Evolutionary conservation across 30 jellyfish, hydroid and myxozoan genomes (phyloP), one percentile per base, ranked within the genome.

Genomic region (Aurelia aurita complex sp. Pacific): DNA sequence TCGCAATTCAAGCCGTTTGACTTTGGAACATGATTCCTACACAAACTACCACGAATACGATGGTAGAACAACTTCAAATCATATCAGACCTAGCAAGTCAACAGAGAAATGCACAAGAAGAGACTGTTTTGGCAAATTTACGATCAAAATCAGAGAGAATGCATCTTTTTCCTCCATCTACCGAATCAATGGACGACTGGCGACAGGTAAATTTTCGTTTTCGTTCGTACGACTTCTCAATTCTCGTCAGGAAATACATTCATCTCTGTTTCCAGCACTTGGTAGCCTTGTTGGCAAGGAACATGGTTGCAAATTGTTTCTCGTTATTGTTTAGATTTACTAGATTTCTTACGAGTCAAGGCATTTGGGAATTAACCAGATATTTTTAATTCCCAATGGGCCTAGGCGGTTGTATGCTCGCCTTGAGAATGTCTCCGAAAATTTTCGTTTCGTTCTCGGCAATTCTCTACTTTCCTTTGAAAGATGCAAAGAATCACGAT

Each of bases 151-250:
- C 94, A 23, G 94, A 78, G 74, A 80, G 71, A 73, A 77, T 66
- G 85, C 98, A 77, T 7, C 89, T 91, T 73, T 80, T 82, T 76
- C 93, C 93, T 74, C 93, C 42, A 73, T 52, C 81, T 23, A 66
- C 93, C 93, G 93, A 84, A 84, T 84, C 93, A 84, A 84, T 84
- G 93, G 99, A 94, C 90, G 99, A 94, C 74, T 94, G 99, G 99
- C 97, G 97, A 85, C 91, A 89, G 96, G 99, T 94, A 89, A 89
- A 81, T 82, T 77, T 87, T 60, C 85, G 89, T 86, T 78, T 75
- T 92, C 96, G 90, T 80, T 78, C 73, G 82, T 79, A 74, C 93
- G 93, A 84, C 34, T 88, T 88, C 77, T 88, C 84, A 86, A 87
- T 92, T 74, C 76, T 81, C 92, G 82, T 85, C 92, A 85, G 94